Evolutionary conservation across 2,797 vertebrate species (phyloP).

Genomic region (Lutra lutra): DNA sequence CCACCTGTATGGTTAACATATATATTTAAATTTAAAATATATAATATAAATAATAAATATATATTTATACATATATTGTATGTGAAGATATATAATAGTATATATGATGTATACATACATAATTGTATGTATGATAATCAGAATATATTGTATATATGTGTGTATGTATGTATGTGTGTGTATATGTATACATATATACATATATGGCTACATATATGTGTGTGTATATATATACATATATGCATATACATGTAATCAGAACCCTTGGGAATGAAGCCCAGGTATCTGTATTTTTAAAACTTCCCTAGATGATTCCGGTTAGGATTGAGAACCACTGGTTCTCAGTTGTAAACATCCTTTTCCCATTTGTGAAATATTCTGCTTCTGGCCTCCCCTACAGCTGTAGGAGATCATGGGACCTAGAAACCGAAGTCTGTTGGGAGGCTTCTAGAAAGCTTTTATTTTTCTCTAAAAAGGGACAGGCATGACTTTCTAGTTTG

Average conservation of each 20-base stretch:
- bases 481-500: neutral
- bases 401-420: neutral
- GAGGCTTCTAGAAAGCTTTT: neutral
- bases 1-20: neutral
- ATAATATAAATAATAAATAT: neutral
- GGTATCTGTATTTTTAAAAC: neutral
- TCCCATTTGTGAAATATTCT: neutral
- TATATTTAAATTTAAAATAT: neutral
- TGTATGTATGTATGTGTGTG: neutral
- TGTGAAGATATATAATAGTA: neutral
- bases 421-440: neutral
- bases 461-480: neutral
- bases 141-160: neutral
- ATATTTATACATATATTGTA: neutral
- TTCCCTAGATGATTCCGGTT: neutral
- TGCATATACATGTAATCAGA: neutral
- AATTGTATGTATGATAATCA: neutral
- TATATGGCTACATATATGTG: neutral
- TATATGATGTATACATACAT: neutral
- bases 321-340: neutral
- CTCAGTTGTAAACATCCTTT: neutral
- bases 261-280: neutral
- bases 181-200: fast-evolving
- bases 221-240: fast-evolving
- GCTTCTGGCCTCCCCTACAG: neutral